These are phyloP conservation scores for Chymomyza amoena DNA, from an alignment of 2,888 invertebrate genomes.

Conservation along the genomic window DNA sequence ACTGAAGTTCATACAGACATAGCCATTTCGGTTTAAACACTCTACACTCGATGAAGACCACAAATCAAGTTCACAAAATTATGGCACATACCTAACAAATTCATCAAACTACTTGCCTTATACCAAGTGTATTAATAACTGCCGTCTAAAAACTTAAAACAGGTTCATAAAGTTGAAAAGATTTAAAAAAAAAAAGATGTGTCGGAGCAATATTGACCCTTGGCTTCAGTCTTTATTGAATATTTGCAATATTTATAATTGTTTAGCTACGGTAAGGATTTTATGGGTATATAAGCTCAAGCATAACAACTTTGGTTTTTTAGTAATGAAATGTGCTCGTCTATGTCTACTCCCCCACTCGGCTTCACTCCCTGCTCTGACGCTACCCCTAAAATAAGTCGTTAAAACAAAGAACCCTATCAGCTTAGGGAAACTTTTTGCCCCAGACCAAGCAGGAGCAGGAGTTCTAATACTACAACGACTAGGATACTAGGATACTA, in stretches of 20 bases:
- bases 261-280: neutral
- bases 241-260: neutral
- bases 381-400: conserved; percentile 45
- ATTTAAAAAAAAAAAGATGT: neutral
- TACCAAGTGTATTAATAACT: too few species aligned
- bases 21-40: too few species aligned
- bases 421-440: conserved; percentile 53
- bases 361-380: conserved; percentile 30
- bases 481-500: too few species aligned
- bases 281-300: neutral
- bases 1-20: too few species aligned
- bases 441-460: conserved; percentile 16
- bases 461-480: neutral
- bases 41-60: too few species aligned
- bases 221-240: neutral
- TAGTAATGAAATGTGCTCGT: neutral
- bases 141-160: neutral
- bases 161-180: neutral
- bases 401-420: conserved; percentile 63
- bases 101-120: too few species aligned
- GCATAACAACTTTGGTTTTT: neutral
- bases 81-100: too few species aligned
- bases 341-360: neutral
- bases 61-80: too few species aligned
- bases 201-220: neutral